Evolutionary conservation across 2,888 invertebrate genomes (phyloP).

Genomic region (Teinopalpus imperialis): DNA sequence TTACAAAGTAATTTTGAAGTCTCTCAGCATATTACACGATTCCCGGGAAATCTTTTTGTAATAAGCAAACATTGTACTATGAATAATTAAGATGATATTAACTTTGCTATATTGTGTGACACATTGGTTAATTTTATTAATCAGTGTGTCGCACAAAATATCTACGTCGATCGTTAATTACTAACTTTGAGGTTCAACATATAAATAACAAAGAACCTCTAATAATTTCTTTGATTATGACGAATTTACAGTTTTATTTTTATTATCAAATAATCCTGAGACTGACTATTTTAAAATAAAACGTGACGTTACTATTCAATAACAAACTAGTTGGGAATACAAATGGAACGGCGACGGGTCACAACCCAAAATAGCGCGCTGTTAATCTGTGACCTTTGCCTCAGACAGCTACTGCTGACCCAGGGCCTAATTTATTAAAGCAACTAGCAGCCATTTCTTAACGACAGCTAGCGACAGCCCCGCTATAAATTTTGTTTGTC

Average conservation of each 20-base stretch:
- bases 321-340: constrained; percentile 48
- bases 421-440: constrained; percentile 68
- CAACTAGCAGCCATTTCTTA: constrained; percentile 47
- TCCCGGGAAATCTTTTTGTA: background rate
- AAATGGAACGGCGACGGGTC: constrained; percentile 62
- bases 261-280: too few relatives aligned
- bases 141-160: too few relatives aligned
- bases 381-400: constrained; percentile 74
- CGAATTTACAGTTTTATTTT: too few relatives aligned
- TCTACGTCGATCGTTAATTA: too few relatives aligned
- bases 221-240: too few relatives aligned
- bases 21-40: constrained; percentile 1
- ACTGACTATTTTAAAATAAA: constrained; percentile 1
- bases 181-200: too few relatives aligned
- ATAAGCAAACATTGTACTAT: background rate
- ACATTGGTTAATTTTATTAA: too few relatives aligned
- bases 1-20: constrained; percentile 17
- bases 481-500: constrained; percentile 18
- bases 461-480: constrained; percentile 29
- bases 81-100: constrained; percentile 1
- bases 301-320: constrained; percentile 32
- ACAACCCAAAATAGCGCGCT: constrained; percentile 64
- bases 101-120: background rate
- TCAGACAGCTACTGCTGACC: constrained; percentile 50
- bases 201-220: too few relatives aligned